phyloP scores from a whole-genome alignment of 2,888 invertebrate genomes.

The Sinohyriopsis cumingii region DNA sequence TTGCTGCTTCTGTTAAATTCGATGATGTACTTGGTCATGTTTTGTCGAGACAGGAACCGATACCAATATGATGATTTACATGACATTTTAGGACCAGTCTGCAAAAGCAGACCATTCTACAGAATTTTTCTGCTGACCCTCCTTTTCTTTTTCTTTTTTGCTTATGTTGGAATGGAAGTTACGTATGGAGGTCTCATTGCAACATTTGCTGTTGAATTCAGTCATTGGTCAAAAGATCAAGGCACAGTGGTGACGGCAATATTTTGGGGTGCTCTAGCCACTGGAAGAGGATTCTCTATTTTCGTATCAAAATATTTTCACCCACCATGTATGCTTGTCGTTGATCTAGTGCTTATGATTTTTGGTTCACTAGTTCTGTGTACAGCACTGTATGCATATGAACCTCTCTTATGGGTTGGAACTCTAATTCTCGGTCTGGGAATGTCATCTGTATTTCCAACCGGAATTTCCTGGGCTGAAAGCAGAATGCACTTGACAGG shows the following conservation, averaged over 20 bases:
- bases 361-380: constrained; percentile 66
- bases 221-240: constrained; percentile 62
- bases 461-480: constrained; percentile 73
- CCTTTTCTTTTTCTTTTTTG: constrained; percentile 70
- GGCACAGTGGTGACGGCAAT: constrained; percentile 71
- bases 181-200: constrained; percentile 73
- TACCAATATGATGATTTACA: constrained; percentile 4
- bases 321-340: constrained; percentile 69
- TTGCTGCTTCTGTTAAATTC: constrained; percentile 66
- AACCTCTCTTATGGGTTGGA: constrained; percentile 69
- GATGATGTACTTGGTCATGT: constrained; percentile 67
- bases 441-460: constrained; percentile 73
- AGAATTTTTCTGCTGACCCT: constrained; percentile 61
- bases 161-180: constrained; percentile 73
- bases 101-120: constrained; percentile 19
- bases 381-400: constrained; percentile 55
- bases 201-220: constrained; percentile 67
- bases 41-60: constrained; percentile 55
- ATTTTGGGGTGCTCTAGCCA: constrained; percentile 73
- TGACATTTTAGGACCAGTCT: constrained; percentile 13
- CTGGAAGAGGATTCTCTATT: constrained; percentile 71
- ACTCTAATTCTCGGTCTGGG: constrained; percentile 71
- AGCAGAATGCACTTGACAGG: constrained; percentile 72
- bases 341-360: constrained; percentile 65
- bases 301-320: constrained; percentile 69